Evolutionary conservation across 2,113 vertebrate genomes (phyloP).

Genomic region (Arenaria interpres): DNA sequence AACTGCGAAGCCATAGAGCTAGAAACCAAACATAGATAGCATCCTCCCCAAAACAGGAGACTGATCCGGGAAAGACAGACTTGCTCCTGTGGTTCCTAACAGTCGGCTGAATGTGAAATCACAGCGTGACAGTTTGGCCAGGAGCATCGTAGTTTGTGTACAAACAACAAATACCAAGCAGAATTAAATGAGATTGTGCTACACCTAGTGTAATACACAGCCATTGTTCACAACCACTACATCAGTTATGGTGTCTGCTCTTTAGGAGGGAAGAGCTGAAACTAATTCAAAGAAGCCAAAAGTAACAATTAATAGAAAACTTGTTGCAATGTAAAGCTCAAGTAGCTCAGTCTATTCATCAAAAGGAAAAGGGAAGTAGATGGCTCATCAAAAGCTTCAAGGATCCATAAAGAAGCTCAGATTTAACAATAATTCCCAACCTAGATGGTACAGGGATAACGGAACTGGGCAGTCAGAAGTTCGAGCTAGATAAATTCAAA

Average conservation of each 20-base stretch:
- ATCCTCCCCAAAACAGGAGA: not conserved
- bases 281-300: not conserved
- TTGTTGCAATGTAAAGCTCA: not conserved
- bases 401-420: not conserved
- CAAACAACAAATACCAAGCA: not conserved
- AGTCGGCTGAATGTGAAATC: not conserved
- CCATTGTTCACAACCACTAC: not conserved
- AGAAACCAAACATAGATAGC: not conserved
- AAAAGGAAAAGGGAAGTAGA: not conserved
- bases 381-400: not conserved
- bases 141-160: not conserved
- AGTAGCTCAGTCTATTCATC: not conserved
- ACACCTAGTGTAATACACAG: not conserved
- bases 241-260: not conserved
- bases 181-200: not conserved
- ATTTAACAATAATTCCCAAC: not conserved
- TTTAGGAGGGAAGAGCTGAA: not conserved
- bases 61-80: not conserved
- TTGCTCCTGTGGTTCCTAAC: not conserved
- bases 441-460: not conserved
- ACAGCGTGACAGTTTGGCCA: accelerated
- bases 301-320: not conserved
- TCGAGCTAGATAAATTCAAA: not conserved
- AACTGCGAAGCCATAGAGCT: not conserved
- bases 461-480: not conserved